A percentile compares a stretch with the other conserved stretches of the same genome.
Evolutionary conservation across 2,113 vertebrate genomes (phyloP).

Genomic region (Tapirus terrestris): DNA sequence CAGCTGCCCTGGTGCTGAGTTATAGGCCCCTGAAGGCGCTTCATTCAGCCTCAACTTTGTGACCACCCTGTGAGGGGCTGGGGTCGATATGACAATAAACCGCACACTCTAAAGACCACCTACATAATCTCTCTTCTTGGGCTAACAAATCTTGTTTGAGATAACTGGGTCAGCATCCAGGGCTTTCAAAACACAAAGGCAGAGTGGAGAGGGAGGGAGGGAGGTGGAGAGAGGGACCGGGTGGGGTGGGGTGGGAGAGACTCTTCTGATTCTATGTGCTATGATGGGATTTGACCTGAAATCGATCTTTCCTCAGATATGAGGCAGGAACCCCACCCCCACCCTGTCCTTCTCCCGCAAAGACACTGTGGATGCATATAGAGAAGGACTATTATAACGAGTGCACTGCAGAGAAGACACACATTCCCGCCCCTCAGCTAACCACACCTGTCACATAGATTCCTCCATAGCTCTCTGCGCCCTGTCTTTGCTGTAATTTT

Average conservation of each 20-base stretch:
- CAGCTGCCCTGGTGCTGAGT: background rate
- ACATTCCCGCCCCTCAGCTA: background rate
- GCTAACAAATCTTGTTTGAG: background rate
- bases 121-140: background rate
- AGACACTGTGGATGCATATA: rapidly evolving
- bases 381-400: background rate
- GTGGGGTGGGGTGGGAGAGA: background rate
- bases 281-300: background rate
- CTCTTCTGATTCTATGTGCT: background rate
- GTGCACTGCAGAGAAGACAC: rapidly evolving
- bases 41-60: background rate
- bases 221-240: rapidly evolving
- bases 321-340: background rate
- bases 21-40: background rate
- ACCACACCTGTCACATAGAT: rapidly evolving
- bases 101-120: too few relatives aligned
- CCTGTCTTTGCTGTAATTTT: background rate
- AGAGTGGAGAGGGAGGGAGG: background rate
- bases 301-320: background rate
- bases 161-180: background rate
- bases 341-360: background rate
- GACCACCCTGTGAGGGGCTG: background rate
- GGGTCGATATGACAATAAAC: background rate
- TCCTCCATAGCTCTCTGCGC: rapidly evolving
- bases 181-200: background rate